Evolutionary conservation across 2,113 vertebrate species (phyloP).

Genomic region (Taurulus bubalis): DNA sequence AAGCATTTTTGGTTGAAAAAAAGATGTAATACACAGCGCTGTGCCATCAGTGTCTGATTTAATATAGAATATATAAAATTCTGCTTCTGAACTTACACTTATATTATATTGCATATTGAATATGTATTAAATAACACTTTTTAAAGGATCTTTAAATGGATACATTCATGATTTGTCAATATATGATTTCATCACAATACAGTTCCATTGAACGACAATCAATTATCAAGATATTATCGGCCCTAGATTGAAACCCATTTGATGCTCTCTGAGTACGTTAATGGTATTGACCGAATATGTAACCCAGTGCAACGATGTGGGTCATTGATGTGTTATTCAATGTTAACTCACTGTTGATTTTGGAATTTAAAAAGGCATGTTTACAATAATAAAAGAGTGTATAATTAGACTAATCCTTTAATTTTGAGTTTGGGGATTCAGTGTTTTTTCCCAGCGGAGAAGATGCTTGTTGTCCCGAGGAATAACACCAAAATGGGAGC

Average conservation of each 20-base stretch:
- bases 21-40: too few relatives aligned
- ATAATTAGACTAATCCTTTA: background rate
- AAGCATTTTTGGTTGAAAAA: too few relatives aligned
- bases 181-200: too few relatives aligned
- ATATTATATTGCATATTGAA: too few relatives aligned
- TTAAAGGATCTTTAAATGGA: too few relatives aligned
- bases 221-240: background rate
- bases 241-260: background rate
- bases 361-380: background rate
- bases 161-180: too few relatives aligned
- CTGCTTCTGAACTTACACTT: too few relatives aligned
- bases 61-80: too few relatives aligned
- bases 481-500: conserved; percentile 10
- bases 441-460: background rate
- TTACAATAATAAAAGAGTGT: background rate
- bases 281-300: too few relatives aligned
- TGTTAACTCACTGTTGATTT: background rate
- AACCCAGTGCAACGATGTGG: too few relatives aligned
- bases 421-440: background rate
- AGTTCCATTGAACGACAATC: background rate
- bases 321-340: background rate
- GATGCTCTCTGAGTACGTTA: background rate
- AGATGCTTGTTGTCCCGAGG: conserved; percentile 23
- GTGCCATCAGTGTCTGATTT: too few relatives aligned
- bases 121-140: too few relatives aligned